These are phyloP conservation scores for Grus americana DNA, from an alignment of 2,113 vertebrate species.

Conservation along the genomic window DNA sequence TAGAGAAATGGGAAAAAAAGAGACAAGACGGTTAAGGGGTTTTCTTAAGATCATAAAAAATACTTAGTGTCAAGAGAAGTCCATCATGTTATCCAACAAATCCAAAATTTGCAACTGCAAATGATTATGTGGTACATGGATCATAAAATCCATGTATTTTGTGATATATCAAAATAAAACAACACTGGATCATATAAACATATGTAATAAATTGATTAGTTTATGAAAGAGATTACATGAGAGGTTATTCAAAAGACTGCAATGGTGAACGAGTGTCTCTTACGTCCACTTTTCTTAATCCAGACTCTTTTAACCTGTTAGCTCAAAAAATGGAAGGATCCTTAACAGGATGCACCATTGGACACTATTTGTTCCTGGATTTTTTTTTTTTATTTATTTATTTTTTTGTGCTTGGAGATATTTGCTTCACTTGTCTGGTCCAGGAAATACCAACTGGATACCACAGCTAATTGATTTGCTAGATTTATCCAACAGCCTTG, in stretches of 20 bases:
- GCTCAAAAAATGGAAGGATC: background rate
- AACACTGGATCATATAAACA: background rate
- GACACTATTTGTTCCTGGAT: background rate
- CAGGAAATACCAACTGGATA: background rate
- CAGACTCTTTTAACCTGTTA: background rate
- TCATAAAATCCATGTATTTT: background rate
- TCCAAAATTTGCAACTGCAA: background rate
- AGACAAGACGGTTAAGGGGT: background rate
- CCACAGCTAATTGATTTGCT: background rate
- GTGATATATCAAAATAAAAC: background rate
- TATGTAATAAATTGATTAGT: background rate
- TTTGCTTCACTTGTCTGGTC: background rate
- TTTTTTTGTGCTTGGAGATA: background rate
- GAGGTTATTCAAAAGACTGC: background rate
- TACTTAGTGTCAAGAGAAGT: background rate
- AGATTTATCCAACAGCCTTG: background rate
- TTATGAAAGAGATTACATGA: background rate
- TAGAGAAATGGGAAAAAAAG: background rate
- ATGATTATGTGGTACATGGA: rapidly evolving
- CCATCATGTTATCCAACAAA: background rate
- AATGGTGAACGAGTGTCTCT: background rate
- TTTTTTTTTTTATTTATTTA: background rate
- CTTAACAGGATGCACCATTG: background rate
- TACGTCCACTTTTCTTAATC: background rate
- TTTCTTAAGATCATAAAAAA: background rate